Evolutionary conservation across 2,797 vertebrate species (phyloP), one percentile per base, ranked within the genome.

Genomic region (Liparis tanakae): DNA sequence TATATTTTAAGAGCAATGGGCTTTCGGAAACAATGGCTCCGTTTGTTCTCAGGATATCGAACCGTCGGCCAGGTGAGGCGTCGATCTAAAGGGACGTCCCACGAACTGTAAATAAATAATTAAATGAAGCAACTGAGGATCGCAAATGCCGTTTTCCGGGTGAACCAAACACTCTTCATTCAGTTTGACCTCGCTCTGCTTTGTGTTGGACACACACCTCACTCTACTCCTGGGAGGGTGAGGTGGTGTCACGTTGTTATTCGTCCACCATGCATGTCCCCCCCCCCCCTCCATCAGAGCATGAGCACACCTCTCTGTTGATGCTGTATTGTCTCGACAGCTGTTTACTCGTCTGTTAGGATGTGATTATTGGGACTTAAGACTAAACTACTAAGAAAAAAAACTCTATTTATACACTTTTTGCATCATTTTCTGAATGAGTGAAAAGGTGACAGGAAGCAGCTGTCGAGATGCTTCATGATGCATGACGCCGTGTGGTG

Each of bases 231-330:
- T 18, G 53, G 67, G 9, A 59, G 73, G 70, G 58, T 70, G 59
- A 65, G 66, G 74, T 57, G 60, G 70, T 79, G 74, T 82, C 59
- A 67, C 76, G 25, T 15, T 13, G 13, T 63, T 53, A 68, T 58
- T 72, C 76, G 73, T 30, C 2, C 25, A 79, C 80, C 72, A 43
- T 90, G 94, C 94, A 94, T 93, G 92, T 89, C 76, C 83, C 61
- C 58, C 56, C 58, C 56, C 25, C 25, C 25, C 25, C 73, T 75
- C 66, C 82, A 73, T 84, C 85, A 63, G 67, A 89, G 93, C 94
- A 94, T 93, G 92, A 90, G 20, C 79, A 61, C 79, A 62, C 70
- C 74, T 68, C 66, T 55, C 67, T 68, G n/a, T 57, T 55, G 30
- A 61, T 68, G 18, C 30, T 43, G 4, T 41, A 7, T 18, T 22